Conservation (phyloP, 2,797 vertebrate species). For the Protonibea diacanthus region DNA sequence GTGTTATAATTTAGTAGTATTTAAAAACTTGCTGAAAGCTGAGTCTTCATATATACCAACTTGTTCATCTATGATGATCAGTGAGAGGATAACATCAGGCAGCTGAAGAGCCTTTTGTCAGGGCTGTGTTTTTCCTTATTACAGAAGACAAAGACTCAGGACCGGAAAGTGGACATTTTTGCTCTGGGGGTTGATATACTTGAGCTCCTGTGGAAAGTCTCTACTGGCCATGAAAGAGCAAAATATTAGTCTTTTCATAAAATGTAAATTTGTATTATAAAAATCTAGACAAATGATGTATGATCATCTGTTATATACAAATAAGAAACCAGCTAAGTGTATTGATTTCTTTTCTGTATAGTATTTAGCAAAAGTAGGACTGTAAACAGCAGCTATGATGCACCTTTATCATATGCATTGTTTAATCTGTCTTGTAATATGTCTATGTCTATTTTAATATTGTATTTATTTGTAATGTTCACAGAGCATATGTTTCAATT, state of each 20-base stretch:
- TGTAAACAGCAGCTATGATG: background rate
- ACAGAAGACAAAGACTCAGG: constrained; percentile 46
- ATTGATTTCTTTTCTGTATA: background rate
- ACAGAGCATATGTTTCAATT: background rate
- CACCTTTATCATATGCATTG: background rate
- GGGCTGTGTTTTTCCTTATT: constrained; percentile 16
- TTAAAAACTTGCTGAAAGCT: background rate
- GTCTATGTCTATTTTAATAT: no score
- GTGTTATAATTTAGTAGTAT: no score
- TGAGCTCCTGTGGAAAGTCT: constrained; percentile 77
- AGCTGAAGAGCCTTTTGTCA: background rate
- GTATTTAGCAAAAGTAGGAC: background rate
- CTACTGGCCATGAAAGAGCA: constrained; percentile 21
- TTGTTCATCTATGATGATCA: background rate
- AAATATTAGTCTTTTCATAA: constrained; percentile 54
- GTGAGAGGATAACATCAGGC: background rate
- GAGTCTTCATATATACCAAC: background rate
- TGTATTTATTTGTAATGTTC: background rate
- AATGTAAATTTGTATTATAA: background rate
- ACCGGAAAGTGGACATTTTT: constrained; percentile 84
- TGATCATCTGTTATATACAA: background rate
- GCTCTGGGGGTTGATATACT: constrained; percentile 83
- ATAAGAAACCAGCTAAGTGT: background rate
- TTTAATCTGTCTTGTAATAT: background rate
- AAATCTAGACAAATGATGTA: background rate